phyloP scores from a whole-genome alignment of 2,797 vertebrate species.

The Oreochromis mossambicus region DNA sequence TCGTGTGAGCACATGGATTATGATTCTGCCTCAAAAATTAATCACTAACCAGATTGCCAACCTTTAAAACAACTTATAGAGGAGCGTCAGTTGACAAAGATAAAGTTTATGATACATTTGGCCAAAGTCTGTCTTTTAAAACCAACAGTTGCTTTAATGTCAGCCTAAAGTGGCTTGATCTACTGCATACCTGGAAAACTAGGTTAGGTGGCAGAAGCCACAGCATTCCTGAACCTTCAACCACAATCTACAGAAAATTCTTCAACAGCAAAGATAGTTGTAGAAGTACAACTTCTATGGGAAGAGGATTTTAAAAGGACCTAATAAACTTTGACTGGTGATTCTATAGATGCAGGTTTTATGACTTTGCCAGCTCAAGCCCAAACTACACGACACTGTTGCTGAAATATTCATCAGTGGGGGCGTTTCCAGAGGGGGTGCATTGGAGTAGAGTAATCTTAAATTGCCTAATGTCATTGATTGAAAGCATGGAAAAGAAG shows the following conservation, averaged over 20 bases:
- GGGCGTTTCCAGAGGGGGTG: not conserved
- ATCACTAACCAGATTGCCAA: fast-evolving
- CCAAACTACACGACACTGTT: not conserved
- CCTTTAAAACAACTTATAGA: not conserved
- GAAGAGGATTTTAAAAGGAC: not conserved
- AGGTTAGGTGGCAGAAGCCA: not conserved
- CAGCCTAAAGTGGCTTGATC: not conserved
- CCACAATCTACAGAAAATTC: not conserved
- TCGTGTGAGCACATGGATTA: not conserved
- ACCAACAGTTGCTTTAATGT: fast-evolving
- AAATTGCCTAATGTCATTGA: not conserved
- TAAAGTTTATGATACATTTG: not conserved
- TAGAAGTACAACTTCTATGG: not conserved
- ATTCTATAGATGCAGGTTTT: not conserved
- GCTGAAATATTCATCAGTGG: not conserved
- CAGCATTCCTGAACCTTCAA: not conserved
- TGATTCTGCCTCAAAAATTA: not conserved
- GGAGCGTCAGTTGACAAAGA: not conserved
- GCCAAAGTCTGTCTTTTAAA: not conserved
- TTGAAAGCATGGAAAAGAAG: not conserved
- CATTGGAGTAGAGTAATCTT: not conserved
- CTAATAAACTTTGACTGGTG: not conserved
- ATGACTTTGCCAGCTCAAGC: fast-evolving
- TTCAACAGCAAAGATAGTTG: fast-evolving
- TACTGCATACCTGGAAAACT: not conserved